Evolutionary conservation across 2,113 vertebrate species (phyloP).

Genomic region (Thunnus maccoyii): DNA sequence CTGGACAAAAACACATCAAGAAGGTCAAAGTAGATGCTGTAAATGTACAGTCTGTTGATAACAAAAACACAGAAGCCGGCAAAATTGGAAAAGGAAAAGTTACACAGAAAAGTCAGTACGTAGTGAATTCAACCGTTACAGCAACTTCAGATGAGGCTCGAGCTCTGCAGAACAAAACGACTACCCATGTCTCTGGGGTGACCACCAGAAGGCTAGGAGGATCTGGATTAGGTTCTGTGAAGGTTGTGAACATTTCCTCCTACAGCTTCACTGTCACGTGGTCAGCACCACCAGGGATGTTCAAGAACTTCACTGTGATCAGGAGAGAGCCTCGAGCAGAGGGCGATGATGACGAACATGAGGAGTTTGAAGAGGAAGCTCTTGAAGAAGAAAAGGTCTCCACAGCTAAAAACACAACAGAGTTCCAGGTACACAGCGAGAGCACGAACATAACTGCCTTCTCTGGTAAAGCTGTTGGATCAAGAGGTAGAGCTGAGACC

Average conservation of each 20-base stretch:
- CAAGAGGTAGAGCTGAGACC: conserved; percentile 65
- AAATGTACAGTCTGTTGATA: conserved; percentile 45
- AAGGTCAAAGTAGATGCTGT: conserved; percentile 52
- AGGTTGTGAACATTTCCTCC: conserved; percentile 74
- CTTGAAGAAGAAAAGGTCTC: conserved; percentile 43
- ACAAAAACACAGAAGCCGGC: conserved; percentile 36
- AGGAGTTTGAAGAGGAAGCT: conserved; percentile 65
- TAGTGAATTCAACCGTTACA: conserved; percentile 59
- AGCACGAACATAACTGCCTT: conserved; percentile 50
- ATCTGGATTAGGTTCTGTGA: conserved; percentile 73
- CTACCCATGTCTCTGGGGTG: conserved; percentile 19
- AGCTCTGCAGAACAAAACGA: conserved; percentile 54
- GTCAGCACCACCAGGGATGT: conserved; percentile 85
- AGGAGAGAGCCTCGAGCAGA: conserved; percentile 72
- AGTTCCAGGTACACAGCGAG: conserved; percentile 56
- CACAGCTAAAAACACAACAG: conserved; percentile 54
- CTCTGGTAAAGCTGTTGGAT: conserved; percentile 57
- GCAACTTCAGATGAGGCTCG: conserved; percentile 37
- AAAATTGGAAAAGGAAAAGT: conserved; percentile 53
- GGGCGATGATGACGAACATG: conserved; percentile 54
- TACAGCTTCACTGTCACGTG: conserved; percentile 83
- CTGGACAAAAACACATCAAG: conserved; percentile 52
- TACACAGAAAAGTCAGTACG: conserved; percentile 49
- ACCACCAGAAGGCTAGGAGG: conserved; percentile 53
- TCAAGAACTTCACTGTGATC: conserved; percentile 86